These are phyloP conservation scores for Dendrophyllia cribrosa DNA, from an alignment of 64 coral and sea anemone species.

Conservation along the genomic window DNA sequence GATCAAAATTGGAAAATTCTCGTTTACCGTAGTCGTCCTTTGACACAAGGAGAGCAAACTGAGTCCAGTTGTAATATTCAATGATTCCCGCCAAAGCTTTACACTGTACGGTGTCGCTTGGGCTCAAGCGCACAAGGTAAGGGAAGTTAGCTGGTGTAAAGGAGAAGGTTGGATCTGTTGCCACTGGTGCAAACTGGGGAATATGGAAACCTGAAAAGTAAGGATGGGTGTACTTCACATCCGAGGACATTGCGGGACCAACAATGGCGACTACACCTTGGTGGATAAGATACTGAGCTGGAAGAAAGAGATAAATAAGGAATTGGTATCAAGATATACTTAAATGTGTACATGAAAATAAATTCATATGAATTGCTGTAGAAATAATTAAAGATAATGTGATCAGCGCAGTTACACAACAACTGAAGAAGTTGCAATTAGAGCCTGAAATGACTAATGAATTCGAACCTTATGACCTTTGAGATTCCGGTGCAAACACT, in stretches of 20 bases:
- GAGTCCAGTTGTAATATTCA: slow-evolving; percentile 74
- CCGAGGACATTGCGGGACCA: slow-evolving; percentile 75
- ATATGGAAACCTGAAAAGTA: slow-evolving; percentile 82
- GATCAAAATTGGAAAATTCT: background rate
- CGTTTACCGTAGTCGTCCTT: slow-evolving; percentile 80
- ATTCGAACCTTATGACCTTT: too few species aligned
- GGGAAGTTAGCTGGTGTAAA: slow-evolving; percentile 68
- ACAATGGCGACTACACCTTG: slow-evolving; percentile 75
- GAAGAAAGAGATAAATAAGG: background rate
- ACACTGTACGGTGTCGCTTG: slow-evolving; percentile 67
- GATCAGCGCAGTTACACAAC: too few species aligned
- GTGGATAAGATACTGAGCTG: slow-evolving; percentile 71
- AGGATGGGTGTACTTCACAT: slow-evolving; percentile 80
- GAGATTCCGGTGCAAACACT: too few species aligned
- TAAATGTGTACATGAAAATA: too few species aligned
- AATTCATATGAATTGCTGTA: too few species aligned
- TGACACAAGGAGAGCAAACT: slow-evolving; percentile 65
- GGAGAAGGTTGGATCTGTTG: slow-evolving; percentile 75
- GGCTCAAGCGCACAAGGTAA: slow-evolving; percentile 60
- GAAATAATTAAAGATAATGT: too few species aligned
- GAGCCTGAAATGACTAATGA: too few species aligned
- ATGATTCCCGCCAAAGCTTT: slow-evolving; percentile 70
- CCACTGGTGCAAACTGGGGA: slow-evolving; percentile 74
- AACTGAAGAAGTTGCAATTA: too few species aligned
- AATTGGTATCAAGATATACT: too few species aligned